Evolutionary conservation across 2,113 vertebrate genomes (phyloP), one percentile per base, ranked within the genome.

Genomic region (Motacilla tschutschensis): DNA sequence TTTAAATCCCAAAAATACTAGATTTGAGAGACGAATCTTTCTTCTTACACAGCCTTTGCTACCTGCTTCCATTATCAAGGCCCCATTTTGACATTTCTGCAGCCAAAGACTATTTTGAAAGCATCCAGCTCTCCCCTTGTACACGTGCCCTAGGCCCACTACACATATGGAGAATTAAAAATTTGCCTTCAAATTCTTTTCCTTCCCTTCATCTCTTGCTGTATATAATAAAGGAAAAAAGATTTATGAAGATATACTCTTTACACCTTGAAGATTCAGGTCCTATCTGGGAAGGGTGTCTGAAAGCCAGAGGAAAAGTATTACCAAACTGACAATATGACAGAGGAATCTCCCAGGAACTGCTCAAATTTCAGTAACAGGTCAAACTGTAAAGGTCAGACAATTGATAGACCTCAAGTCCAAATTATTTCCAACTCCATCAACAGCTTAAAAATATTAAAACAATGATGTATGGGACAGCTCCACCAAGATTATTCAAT

Each of bases 1-100:
- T 93, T 91, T 54, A 84, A 89, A 67, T 46, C 9, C 60, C 60
- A 55, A 75, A 75, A 70, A 75, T 24, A 28, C 26, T 20, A 69
- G 20, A 54, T 88, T 67, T 77, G 63, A 85, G 11, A 53, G 29
- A 50, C 25, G 67, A 48, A 74, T 33, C 44, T 44, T 62, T 19
- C 51, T 29, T 87, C 40, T 59, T 48, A n/a, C 0, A 0, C 35
- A 64, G 28, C 29, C 35, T 87, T 51, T 66, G 51, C 43, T 80
- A 75, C 20, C 15, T 65, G 81, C 18, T 85, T 74, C 62, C 31
- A 57, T n/a, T 70, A 87, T 11, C 2, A 5, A 83, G 10, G 31
- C 19, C 8, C 2, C 33, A 54, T 15, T 55, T 38, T 20, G 28
- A 47, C 33, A 67, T n/a, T 78, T 74, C 22, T 82, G 14, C 44